Conservation (phyloP, 1,140 invertebrate genomes). For the Apocrypta bakeri region DNA sequence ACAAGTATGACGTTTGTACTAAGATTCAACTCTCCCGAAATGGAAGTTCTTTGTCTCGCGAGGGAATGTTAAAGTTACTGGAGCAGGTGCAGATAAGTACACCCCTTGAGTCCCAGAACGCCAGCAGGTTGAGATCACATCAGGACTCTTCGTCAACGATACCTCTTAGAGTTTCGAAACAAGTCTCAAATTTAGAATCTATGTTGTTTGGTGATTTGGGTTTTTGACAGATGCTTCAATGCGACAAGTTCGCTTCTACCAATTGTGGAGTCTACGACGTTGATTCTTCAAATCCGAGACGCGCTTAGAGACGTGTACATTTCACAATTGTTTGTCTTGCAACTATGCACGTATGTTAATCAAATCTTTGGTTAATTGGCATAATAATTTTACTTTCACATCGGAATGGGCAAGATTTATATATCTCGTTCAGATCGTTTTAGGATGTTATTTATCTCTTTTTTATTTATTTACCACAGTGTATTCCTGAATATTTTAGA, state of each 20-base stretch:
- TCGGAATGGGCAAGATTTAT: too few relatives aligned
- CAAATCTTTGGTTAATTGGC: too few relatives aligned
- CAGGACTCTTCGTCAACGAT: neutral
- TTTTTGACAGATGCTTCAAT: slow-evolving; percentile 58
- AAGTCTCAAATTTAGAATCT: slow-evolving; percentile 69
- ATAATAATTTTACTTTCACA: too few relatives aligned
- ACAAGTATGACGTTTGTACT: neutral
- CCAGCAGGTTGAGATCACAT: slow-evolving; percentile 50
- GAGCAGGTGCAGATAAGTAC: slow-evolving; percentile 69
- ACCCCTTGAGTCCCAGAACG: slow-evolving; percentile 53
- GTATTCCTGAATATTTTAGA: neutral
- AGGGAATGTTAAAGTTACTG: slow-evolving; percentile 68
- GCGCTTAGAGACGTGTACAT: too few relatives aligned
- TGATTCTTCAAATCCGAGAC: too few relatives aligned
- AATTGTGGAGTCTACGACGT: neutral
- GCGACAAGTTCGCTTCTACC: neutral
- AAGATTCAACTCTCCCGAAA: neutral
- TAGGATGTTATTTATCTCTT: neutral
- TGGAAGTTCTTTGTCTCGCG: slow-evolving; percentile 60
- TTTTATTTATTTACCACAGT: too few relatives aligned
- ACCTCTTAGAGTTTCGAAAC: slow-evolving; percentile 54
- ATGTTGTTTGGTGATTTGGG: slow-evolving; percentile 67
- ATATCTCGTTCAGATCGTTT: too few relatives aligned
- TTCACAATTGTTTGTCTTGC: too few relatives aligned
- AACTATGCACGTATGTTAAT: too few relatives aligned